Evolutionary conservation across 2,113 vertebrate genomes (phyloP).

Genomic region (Melierax canorus): DNA sequence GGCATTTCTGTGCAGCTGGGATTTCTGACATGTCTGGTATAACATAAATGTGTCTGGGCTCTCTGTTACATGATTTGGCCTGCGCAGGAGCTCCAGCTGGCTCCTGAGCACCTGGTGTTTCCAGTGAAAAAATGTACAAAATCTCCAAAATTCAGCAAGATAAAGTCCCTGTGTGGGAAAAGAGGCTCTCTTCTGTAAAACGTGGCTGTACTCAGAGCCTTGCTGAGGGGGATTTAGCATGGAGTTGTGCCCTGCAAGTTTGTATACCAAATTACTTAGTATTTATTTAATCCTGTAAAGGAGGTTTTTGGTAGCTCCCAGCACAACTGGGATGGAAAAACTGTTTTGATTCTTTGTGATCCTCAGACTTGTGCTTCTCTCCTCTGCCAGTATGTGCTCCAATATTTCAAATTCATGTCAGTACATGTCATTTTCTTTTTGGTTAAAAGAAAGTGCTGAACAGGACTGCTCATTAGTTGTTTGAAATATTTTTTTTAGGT

Average conservation of each 20-base stretch:
- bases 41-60: neutral
- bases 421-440: neutral
- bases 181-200: neutral
- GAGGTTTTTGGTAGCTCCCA: neutral
- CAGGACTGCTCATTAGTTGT: neutral
- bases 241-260: neutral
- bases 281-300: neutral
- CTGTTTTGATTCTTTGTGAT: neutral
- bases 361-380: neutral
- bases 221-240: neutral
- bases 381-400: neutral
- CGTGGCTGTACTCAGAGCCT: neutral
- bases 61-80: neutral
- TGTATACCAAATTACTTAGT: neutral
- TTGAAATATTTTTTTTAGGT: conserved; percentile 56
- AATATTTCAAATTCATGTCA: neutral
- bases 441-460: neutral
- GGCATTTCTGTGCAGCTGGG: neutral
- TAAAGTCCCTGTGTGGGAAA: neutral
- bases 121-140: neutral
- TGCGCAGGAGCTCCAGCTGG: neutral
- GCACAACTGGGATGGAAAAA: neutral
- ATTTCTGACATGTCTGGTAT: neutral
- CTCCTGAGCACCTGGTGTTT: neutral
- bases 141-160: neutral